These are phyloP conservation scores for Vulpes lagopus DNA, from an alignment of 2,113 vertebrate genomes.

Conservation along the genomic window DNA sequence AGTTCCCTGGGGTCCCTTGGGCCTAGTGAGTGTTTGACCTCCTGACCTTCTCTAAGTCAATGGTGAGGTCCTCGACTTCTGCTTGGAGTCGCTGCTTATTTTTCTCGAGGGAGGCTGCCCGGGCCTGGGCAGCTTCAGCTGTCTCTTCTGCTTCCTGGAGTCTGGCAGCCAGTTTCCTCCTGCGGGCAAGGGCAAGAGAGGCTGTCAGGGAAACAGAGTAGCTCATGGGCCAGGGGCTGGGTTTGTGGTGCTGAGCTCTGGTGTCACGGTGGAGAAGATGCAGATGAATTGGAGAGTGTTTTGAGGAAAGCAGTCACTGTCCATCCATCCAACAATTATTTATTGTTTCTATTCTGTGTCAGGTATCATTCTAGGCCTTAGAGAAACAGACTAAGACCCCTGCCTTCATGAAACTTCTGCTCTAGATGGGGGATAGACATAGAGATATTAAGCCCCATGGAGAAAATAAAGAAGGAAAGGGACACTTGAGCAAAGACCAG, in stretches of 20 bases:
- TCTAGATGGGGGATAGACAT: neutral
- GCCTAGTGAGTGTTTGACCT: neutral
- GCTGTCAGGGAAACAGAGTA: neutral
- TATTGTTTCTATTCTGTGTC: neutral
- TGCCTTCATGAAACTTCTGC: neutral
- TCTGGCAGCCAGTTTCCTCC: slow-evolving; percentile 85
- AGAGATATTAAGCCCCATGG: neutral
- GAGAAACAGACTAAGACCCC: neutral
- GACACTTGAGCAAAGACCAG: neutral
- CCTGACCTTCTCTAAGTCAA: slow-evolving; percentile 87
- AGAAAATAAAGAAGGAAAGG: neutral
- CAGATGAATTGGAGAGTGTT: neutral
- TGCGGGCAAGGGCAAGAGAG: slow-evolving; percentile 48
- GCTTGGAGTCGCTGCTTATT: slow-evolving; percentile 88
- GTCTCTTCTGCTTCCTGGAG: slow-evolving; percentile 88
- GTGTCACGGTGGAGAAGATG: neutral
- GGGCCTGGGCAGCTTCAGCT: slow-evolving; percentile 84
- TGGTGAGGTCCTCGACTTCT: slow-evolving; percentile 87
- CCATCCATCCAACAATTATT: neutral
- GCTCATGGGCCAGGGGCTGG: neutral
- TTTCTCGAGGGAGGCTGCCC: slow-evolving; percentile 86
- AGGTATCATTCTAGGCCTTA: neutral
- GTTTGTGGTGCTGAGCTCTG: neutral
- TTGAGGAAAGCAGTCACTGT: neutral
- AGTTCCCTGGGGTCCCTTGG: neutral